Base-by-base conservation (phyloP, 2,888 invertebrate genomes). In the Cryptus viduatorius region DNA sequence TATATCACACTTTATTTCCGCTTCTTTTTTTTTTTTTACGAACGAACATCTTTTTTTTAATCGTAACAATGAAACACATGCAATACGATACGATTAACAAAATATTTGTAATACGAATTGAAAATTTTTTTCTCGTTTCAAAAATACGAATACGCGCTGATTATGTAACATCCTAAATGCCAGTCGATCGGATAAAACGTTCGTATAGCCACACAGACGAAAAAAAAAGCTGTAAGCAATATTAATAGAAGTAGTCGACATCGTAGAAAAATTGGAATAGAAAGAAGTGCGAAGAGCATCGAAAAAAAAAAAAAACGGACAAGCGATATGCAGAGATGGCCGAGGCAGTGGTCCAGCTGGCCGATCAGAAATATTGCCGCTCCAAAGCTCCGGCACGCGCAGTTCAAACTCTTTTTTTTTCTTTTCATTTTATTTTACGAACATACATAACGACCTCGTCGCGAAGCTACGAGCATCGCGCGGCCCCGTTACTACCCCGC, bases 291-390 rank as follows among this genome's bases (percentile, higher is more conserved):
- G 4, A 61, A 37, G 61, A 65, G 42, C 75, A 16, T 16, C 10
- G 50, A 73, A 31, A 53, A 48, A 29, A 29, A 31, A n/a, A 75
- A 68, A 19, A 10, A 24, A 53, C 50, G 65, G 69, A 16, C 29
- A 44, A 59, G 14, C n/a, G n/a, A 1, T 1, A 7, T 5, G 65
- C 5, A 75, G 12, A n/a, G 69, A 8, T 24, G 14, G 37, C 42
- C 44, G 37, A 29, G 14, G 31, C 19, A 56, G 42, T 16, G 59
- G 10, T 61, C 48, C 68, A 48, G 16, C 59, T 37, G 19, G 12
- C 59, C 68, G 48, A 69, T 69, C 46, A 46, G 44, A 12, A 78
- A 69, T 78, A 78, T 78, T 56, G 69, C 31, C 4, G 24, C 19
- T 68, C 59, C 14, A 56, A 53, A 67, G 42, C 42, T 68, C 14